Evolutionary conservation across 2,888 invertebrate species (phyloP).

Genomic region (Poecilobothrus nobilitatus): DNA sequence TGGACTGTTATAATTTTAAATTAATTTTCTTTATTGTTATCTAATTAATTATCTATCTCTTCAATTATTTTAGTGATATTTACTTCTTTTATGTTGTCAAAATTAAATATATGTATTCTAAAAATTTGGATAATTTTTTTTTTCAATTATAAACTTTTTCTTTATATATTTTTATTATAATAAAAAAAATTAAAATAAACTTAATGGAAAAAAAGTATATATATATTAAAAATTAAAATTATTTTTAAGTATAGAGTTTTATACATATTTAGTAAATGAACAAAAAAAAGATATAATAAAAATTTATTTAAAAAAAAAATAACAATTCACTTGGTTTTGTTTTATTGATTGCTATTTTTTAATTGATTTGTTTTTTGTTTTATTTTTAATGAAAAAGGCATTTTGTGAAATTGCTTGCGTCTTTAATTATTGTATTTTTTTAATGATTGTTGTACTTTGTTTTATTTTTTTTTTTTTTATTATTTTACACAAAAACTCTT

Average conservation of each 20-base stretch:
- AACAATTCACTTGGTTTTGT: neutral
- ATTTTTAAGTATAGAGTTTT: neutral
- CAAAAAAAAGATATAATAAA: neutral
- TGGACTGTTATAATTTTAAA: too few species aligned
- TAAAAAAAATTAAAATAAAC: too few species aligned
- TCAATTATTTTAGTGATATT: too few species aligned
- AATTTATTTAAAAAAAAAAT: neutral
- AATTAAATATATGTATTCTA: too few species aligned
- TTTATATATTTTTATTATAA: too few species aligned
- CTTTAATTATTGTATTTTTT: neutral
- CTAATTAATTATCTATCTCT: too few species aligned
- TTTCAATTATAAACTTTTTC: too few species aligned
- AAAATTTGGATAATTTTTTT: too few species aligned
- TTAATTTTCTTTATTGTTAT: too few species aligned
- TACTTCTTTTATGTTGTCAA: too few species aligned
- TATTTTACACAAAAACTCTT: neutral
- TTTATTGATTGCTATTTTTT: neutral
- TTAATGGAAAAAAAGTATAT: too few species aligned
- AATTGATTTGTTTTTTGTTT: neutral
- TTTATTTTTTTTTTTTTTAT: neutral
- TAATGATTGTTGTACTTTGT: neutral
- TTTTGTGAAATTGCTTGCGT: conserved; percentile 2
- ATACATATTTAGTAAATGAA: neutral
- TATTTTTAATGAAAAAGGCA: neutral
- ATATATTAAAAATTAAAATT: neutral